Conservation (phyloP, 2,797 vertebrate species). For the Anabacerthia variegaticeps region DNA sequence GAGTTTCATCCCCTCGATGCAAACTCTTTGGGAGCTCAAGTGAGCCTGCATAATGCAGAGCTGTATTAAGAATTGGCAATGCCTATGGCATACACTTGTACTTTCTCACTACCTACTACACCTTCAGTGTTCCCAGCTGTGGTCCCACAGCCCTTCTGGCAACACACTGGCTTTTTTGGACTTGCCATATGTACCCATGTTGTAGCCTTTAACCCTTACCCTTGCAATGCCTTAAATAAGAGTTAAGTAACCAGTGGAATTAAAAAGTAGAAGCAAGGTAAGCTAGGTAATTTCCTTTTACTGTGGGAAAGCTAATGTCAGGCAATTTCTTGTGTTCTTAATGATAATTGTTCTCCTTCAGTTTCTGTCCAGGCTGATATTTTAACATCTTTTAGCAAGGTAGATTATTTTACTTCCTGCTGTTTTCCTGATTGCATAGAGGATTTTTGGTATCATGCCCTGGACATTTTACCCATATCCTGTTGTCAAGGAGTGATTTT, state of each 20-base stretch:
- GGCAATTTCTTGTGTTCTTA: neutral
- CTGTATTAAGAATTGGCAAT: neutral
- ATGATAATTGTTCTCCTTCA: neutral
- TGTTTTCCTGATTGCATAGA: constrained; percentile 17
- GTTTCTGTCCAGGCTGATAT: constrained; percentile 1
- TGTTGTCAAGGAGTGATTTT: constrained; percentile 50
- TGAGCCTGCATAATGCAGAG: neutral
- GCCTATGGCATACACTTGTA: neutral
- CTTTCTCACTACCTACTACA: neutral
- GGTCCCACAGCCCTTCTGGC: neutral
- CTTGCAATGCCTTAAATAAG: neutral
- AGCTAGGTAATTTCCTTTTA: neutral
- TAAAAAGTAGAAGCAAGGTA: neutral
- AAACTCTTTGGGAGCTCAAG: neutral
- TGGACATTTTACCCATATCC: constrained; percentile 38
- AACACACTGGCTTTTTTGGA: neutral
- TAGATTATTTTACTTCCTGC: constrained; percentile 49
- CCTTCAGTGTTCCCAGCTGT: neutral
- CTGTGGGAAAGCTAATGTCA: neutral
- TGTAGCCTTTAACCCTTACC: neutral
- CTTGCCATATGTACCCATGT: fast-evolving
- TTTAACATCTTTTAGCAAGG: constrained; percentile 37
- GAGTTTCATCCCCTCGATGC: neutral
- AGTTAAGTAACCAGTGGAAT: neutral
- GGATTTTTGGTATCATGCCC: constrained; percentile 34